Evolutionary conservation across 2,888 invertebrate genomes (phyloP), one percentile per base, ranked within the genome.

Genomic region (Cecidostiba fungosa): DNA sequence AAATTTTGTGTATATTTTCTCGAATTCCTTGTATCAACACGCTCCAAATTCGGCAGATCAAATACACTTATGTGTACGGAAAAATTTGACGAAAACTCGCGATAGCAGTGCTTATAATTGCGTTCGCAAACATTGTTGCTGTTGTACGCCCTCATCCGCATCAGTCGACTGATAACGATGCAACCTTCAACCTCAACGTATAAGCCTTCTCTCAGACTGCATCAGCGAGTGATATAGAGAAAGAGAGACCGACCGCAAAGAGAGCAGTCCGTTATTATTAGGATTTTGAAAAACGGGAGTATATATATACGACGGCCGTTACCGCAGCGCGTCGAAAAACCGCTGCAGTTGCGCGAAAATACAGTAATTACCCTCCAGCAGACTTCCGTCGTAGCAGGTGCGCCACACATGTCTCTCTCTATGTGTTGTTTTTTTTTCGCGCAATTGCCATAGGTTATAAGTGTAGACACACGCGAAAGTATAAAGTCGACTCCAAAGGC

Each of bases 341-440:
- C 54, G 54, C 54, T 54, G 54, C 54, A 54, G 54, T 54, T 54
- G 54, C n/a, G 54, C 54, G 6, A 59, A 59, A 59, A 59, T 59
- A 59, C 54, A 59, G 54, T 59, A 59, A 59, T 59, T 59, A 59
- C 8, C 54, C n/a, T n/a, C 54, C 54, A 23, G 59, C 66, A 29
- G 66, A 66, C 66, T 66, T 66, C 66, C 66, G 66, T 66, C 66
- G 29, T n/a, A 16, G 54, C 66, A 66, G 66, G 66, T 66, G 29
- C 26, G 66, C 66, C 54, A 12, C 66, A 29, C 66, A 66, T 23
- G n/a, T 26, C 10, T 26, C 12, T 26, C 6, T 59, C 1, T 59
- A 2, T 6, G 54, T 2, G n/a, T 50, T 50, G 19, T 50, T 19
- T 50, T 0, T 50, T 19, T 50, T 50, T 50, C 19, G 19, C 19